These are phyloP conservation scores for Falco punctatus DNA, from an alignment of 2,113 vertebrate species.

Conservation along the genomic window DNA sequence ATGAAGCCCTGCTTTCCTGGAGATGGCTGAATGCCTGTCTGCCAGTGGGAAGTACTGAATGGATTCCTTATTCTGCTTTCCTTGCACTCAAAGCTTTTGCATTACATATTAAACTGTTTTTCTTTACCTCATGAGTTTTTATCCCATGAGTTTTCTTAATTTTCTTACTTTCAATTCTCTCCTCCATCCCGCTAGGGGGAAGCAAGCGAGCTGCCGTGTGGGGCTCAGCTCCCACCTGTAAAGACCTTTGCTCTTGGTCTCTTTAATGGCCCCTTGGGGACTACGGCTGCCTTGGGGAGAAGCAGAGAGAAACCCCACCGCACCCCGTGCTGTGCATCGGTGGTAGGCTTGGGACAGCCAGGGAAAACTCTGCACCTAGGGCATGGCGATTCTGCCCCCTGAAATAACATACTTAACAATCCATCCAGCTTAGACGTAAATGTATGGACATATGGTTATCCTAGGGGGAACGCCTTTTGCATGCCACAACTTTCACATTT, in stretches of 20 bases:
- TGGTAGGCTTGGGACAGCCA: not conserved
- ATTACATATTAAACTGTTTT: not conserved
- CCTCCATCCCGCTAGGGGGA: not conserved
- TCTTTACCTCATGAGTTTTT: not conserved
- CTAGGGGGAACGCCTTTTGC: not conserved
- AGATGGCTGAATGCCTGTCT: not conserved
- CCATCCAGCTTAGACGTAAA: not conserved
- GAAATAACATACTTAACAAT: not conserved
- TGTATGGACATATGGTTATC: fast-evolving
- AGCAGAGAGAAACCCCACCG: not conserved
- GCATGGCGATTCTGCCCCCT: not conserved
- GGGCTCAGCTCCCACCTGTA: not conserved
- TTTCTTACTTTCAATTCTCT: not conserved
- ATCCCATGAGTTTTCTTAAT: not conserved
- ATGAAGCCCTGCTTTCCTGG: not conserved
- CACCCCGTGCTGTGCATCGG: not conserved
- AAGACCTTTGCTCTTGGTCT: not conserved
- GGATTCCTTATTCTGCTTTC: not conserved
- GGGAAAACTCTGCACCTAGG: not conserved
- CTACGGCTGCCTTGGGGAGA: not conserved
- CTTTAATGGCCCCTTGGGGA: not conserved
- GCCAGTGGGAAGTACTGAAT: not conserved
- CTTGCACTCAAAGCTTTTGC: not conserved
- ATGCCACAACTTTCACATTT: not conserved
- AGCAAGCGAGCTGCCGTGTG: fast-evolving